Evolutionary conservation across 1,140 invertebrate genomes (phyloP).

Genomic region (Marisa cornuarietis): DNA sequence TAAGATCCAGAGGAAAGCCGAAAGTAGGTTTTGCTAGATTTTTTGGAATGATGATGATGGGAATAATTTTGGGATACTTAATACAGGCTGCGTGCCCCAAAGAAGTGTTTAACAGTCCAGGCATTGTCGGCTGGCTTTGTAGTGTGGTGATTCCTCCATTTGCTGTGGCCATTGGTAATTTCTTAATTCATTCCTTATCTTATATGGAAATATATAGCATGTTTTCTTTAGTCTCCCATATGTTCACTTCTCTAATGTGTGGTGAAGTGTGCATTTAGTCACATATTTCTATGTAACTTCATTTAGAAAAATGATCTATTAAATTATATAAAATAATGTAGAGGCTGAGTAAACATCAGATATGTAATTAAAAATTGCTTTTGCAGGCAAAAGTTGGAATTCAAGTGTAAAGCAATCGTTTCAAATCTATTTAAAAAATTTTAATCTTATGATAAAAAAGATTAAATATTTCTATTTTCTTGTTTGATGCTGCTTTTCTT

Average conservation of each 20-base stretch:
- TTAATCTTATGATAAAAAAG: neutral
- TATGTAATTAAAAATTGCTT: no score
- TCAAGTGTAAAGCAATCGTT: no score
- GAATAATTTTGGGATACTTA: slow-evolving; percentile 82
- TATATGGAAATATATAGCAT: slow-evolving; percentile 4
- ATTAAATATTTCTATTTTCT: neutral
- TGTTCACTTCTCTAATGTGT: neutral
- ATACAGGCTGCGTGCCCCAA: slow-evolving; percentile 80
- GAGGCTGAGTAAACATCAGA: no score
- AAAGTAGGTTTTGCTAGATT: slow-evolving; percentile 76
- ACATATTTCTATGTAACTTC: no score
- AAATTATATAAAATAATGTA: no score
- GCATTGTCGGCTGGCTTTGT: slow-evolving; percentile 25
- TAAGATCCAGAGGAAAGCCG: neutral
- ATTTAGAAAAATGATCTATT: no score
- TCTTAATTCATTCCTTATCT: neutral
- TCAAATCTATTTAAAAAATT: neutral
- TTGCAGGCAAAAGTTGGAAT: no score
- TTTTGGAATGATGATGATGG: slow-evolving; percentile 79
- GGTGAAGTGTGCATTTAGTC: no score
- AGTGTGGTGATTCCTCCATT: slow-evolving; percentile 70
- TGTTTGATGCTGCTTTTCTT: slow-evolving; percentile 18
- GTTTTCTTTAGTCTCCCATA: neutral
- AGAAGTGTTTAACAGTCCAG: slow-evolving; percentile 42
- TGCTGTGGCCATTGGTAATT: slow-evolving; percentile 79